A percentile compares a stretch with the other conserved stretches of the same genome.
phyloP scores from a whole-genome alignment of 2,113 vertebrate genomes.

The Pongo abelii region DNA sequence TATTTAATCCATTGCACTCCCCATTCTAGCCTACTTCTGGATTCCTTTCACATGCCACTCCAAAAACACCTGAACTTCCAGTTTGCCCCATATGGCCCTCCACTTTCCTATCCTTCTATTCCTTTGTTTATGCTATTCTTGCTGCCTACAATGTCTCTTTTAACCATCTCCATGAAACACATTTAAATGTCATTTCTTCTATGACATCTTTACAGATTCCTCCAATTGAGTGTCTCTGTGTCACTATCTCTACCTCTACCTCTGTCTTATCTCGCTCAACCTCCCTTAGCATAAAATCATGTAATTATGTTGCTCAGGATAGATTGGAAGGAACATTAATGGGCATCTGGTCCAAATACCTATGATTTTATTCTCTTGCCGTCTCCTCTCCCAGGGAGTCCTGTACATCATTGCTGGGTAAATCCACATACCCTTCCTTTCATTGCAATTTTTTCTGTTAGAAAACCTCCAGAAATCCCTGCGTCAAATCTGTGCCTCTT shows the following conservation, averaged over 20 bases:
- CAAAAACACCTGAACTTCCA: not conserved
- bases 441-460: not conserved
- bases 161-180: not conserved
- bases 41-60: not conserved
- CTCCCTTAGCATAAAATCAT: not conserved
- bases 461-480: not conserved
- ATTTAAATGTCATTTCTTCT: not conserved
- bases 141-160: not conserved
- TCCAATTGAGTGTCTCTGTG: not conserved
- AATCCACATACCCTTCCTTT: not conserved
- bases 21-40: not conserved
- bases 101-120: not conserved
- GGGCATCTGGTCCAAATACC: not conserved
- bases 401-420: not conserved
- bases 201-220: not conserved
- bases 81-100: not conserved
- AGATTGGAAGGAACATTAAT: not conserved
- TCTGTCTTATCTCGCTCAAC: not conserved
- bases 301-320: not conserved
- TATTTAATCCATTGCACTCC: not conserved
- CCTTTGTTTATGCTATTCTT: not conserved
- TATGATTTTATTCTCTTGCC: not conserved
- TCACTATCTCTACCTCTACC: not conserved
- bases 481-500: not conserved
- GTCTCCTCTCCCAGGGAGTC: not conserved